phyloP scores from a whole-genome alignment of 2,888 invertebrate genomes.

The Nebria salina region DNA sequence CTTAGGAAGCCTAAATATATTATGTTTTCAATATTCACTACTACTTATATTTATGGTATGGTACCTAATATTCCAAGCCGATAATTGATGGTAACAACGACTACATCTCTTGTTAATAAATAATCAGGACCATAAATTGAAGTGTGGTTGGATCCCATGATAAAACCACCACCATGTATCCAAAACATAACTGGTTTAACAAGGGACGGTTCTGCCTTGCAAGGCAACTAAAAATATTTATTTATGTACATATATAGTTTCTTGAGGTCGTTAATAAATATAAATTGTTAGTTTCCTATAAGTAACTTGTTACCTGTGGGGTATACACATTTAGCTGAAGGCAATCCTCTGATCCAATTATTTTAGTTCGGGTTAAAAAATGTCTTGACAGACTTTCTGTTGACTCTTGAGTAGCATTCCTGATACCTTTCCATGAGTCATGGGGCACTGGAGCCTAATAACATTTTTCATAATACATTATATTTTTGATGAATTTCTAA shows the following conservation, averaged over 20 bases:
- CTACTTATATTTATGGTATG: not conserved
- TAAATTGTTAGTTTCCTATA: not conserved
- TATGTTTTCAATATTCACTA: not conserved
- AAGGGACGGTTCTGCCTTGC: constrained; percentile 13
- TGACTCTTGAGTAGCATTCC: constrained; percentile 53
- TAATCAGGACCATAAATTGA: constrained; percentile 30
- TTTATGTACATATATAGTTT: not conserved
- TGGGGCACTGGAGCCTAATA: constrained; percentile 53
- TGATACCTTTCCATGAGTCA: constrained; percentile 53
- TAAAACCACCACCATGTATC: constrained; percentile 38
- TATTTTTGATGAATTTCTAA: no score
- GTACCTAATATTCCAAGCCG: constrained; percentile 35
- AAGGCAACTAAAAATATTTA: constrained; percentile 12
- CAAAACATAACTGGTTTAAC: constrained; percentile 50
- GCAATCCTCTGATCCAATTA: constrained; percentile 55
- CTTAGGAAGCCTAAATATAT: constrained; percentile 38
- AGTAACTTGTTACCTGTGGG: constrained; percentile 48
- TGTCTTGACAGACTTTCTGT: constrained; percentile 51
- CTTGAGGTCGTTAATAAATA: not conserved
- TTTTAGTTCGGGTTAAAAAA: constrained; percentile 47
- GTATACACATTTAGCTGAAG: constrained; percentile 56
- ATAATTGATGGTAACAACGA: constrained; percentile 36
- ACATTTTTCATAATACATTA: not conserved
- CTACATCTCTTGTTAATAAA: constrained; percentile 36
- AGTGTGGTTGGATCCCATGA: constrained; percentile 51